phyloP scores from a whole-genome alignment of 2,797 vertebrate species.

The Gallinago solitaria region DNA sequence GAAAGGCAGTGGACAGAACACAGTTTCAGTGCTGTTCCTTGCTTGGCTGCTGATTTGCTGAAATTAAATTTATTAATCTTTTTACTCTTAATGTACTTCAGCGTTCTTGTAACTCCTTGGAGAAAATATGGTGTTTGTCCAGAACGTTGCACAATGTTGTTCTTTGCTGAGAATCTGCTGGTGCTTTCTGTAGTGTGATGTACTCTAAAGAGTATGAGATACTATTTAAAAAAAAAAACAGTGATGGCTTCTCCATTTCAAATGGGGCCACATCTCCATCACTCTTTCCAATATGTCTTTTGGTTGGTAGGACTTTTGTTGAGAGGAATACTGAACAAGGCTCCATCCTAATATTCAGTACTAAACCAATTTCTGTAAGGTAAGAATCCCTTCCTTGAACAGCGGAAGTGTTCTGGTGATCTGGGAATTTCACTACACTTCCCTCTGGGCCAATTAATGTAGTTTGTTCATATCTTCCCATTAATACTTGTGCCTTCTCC shows the following conservation, averaged over 20 bases:
- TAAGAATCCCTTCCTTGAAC: neutral
- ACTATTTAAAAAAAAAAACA: neutral
- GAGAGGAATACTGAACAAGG: neutral
- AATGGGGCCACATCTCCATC: neutral
- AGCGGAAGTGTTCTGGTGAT: neutral
- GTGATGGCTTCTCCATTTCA: neutral
- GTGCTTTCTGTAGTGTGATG: neutral
- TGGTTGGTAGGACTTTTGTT: neutral
- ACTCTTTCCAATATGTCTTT: slow-evolving; percentile 6
- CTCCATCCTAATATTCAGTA: neutral
- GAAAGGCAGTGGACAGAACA: neutral
- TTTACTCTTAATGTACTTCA: neutral
- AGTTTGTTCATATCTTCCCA: neutral
- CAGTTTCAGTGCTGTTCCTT: neutral
- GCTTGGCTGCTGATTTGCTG: neutral
- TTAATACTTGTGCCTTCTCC: neutral
- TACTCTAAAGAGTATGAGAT: neutral
- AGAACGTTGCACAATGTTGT: neutral
- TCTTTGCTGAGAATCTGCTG: slow-evolving; percentile 15
- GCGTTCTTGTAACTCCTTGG: neutral
- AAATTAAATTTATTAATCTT: slow-evolving; percentile 24
- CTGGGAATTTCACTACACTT: neutral
- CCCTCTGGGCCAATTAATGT: neutral
- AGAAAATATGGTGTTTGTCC: neutral
- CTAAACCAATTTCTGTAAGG: neutral